Evolutionary conservation across 2,113 vertebrate species (phyloP).

Genomic region (Aldabrachelys gigantea): DNA sequence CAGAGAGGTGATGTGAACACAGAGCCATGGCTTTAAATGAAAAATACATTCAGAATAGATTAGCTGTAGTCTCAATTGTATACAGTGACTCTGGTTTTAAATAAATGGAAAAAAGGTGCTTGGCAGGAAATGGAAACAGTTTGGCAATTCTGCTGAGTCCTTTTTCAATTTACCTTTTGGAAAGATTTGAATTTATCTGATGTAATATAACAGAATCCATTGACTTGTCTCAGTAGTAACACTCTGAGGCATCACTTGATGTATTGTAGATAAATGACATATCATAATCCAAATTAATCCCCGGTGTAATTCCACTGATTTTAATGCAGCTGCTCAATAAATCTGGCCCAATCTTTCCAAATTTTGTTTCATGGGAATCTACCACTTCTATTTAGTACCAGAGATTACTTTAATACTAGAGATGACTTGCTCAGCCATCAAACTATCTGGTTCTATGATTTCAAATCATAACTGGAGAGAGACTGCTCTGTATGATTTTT

Average conservation of each 20-base stretch:
- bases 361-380: not conserved
- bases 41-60: not conserved
- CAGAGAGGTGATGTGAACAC: not conserved
- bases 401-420: not conserved
- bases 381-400: not conserved
- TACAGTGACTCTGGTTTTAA: not conserved
- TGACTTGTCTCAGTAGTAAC: not conserved
- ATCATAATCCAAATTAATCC: not conserved
- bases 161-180: not conserved
- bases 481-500: not conserved
- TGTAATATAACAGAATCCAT: not conserved
- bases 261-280: not conserved
- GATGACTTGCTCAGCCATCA: not conserved
- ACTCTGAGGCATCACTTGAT: not conserved
- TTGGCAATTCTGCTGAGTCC: not conserved
- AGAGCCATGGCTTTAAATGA: not conserved
- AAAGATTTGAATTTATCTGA: not conserved
- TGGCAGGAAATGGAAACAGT: not conserved
- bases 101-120: not conserved
- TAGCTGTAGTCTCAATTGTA: not conserved
- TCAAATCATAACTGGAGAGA: not conserved
- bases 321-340: not conserved
- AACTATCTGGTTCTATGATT: not conserved
- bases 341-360: rapidly evolving
- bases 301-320: not conserved